Percentiles rank a stretch among this genome's conserved stretches.
Evolutionary conservation across 2,888 invertebrate genomes (phyloP).

Genomic region (Lamellibrachia satsuma): DNA sequence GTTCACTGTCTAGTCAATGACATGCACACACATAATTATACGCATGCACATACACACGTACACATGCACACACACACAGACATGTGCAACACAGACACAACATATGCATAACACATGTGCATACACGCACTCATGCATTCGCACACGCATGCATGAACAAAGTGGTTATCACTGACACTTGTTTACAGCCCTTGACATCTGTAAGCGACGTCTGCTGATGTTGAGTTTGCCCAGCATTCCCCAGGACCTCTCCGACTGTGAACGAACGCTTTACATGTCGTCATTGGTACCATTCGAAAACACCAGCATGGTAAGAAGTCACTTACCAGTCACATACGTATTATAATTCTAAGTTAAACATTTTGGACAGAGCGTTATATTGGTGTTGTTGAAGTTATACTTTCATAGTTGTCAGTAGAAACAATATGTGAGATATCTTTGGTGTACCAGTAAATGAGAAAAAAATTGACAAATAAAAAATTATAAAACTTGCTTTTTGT

Average conservation of each 20-base stretch:
- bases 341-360: background rate
- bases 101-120: background rate
- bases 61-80: background rate
- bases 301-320: slow-evolving; percentile 62
- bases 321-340: background rate
- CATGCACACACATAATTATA: slow-evolving; percentile 17
- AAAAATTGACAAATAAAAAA: too few species aligned
- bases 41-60: background rate
- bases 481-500: too few species aligned
- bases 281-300: slow-evolving; percentile 63
- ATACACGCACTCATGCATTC: background rate
- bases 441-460: too few species aligned
- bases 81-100: background rate
- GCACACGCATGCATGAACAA: background rate
- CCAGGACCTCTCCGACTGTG: slow-evolving; percentile 53
- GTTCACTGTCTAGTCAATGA: background rate
- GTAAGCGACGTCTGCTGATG: slow-evolving; percentile 55
- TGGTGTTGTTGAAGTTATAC: background rate
- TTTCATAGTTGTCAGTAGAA: background rate
- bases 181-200: slow-evolving; percentile 53
- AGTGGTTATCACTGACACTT: background rate
- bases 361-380: background rate
- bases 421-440: background rate
- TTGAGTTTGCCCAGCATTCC: slow-evolving; percentile 56
- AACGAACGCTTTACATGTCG: slow-evolving; percentile 58